These are phyloP conservation scores for Morinoia aosen DNA, from an alignment of 2,888 invertebrate species.

Conservation along the genomic window DNA sequence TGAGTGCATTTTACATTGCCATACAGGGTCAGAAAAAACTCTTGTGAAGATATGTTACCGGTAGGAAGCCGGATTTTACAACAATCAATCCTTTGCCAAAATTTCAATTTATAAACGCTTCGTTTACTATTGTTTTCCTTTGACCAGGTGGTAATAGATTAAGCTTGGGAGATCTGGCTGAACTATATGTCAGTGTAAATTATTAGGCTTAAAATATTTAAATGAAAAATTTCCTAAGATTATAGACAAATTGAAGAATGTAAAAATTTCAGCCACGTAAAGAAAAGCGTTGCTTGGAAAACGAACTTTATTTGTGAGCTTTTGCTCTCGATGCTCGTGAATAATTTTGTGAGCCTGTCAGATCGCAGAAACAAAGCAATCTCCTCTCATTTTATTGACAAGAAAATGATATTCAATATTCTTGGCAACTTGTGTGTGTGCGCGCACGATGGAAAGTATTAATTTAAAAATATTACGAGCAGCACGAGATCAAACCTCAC, in stretches of 20 bases:
- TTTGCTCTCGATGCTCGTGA: neutral
- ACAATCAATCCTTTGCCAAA: neutral
- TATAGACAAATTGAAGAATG: neutral
- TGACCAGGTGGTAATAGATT: too few species aligned
- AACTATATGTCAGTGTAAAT: neutral
- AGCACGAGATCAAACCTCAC: conserved; percentile 35
- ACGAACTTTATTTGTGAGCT: neutral
- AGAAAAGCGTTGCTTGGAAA: too few species aligned
- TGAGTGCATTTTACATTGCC: too few species aligned
- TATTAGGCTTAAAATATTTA: neutral
- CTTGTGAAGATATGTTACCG: too few species aligned
- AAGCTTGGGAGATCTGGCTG: too few species aligned
- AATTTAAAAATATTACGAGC: neutral
- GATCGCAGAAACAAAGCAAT: neutral
- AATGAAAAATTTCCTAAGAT: neutral
- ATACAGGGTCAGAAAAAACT: too few species aligned
- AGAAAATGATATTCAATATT: neutral
- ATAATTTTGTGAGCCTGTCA: neutral
- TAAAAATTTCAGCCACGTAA: too few species aligned
- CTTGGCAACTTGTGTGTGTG: neutral
- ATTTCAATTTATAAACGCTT: neutral
- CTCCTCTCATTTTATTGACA: neutral
- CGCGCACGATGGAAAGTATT: neutral
- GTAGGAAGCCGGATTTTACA: too few species aligned
- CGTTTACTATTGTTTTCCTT: neutral